Conservation (phyloP, 30 jellyfish, hydroid and myxozoan genomes). For the Cassiopea andromeda region DNA sequence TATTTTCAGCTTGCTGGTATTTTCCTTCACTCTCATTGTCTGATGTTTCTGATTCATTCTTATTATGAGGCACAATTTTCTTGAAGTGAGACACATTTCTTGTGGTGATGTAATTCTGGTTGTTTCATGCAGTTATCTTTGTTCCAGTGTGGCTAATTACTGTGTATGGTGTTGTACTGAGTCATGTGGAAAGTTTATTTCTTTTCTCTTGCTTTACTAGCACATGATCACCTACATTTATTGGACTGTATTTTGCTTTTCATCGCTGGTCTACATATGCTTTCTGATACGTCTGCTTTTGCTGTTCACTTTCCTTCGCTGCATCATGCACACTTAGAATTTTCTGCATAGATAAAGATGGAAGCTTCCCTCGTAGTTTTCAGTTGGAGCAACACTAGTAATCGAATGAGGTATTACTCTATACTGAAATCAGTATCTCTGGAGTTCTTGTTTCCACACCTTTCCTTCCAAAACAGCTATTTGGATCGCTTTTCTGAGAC, state of each 20-base stretch:
- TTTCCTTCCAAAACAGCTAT: constrained; percentile 49
- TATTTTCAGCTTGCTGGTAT: background rate
- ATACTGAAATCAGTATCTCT: constrained; percentile 31
- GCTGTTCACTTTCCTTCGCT: background rate
- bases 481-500: constrained; percentile 26
- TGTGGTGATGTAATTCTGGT: background rate
- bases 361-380: background rate
- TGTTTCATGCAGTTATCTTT: background rate
- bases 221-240: background rate
- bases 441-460: constrained; percentile 43
- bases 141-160: background rate
- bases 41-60: background rate
- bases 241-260: background rate
- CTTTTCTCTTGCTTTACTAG: background rate
- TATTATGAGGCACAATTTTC: background rate
- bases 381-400: constrained; percentile 1
- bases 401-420: constrained; percentile 45
- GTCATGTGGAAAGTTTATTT: background rate
- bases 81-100: background rate
- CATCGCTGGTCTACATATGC: background rate
- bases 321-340: background rate
- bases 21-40: background rate
- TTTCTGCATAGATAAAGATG: background rate
- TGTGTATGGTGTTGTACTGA: background rate
- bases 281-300: background rate